Percentiles rank a stretch among this genome's conserved stretches.
These are phyloP conservation scores for Marcusenius ussheri DNA, from an alignment of 2,113 vertebrate species.

Conservation along the genomic window DNA sequence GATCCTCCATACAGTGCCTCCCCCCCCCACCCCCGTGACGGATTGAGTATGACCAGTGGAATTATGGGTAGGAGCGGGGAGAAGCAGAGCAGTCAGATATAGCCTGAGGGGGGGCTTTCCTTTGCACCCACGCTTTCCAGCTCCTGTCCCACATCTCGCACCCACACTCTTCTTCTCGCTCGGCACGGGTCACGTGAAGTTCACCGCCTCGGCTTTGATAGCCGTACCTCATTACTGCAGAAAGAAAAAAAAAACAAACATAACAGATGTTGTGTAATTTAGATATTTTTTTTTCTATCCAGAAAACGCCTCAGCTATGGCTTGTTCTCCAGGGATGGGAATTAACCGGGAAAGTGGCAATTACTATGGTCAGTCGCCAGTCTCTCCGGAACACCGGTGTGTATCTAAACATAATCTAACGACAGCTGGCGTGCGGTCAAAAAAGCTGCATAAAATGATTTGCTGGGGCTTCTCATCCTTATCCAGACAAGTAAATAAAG, in stretches of 20 bases:
- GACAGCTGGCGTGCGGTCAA: not conserved
- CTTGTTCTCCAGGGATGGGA: constrained; percentile 3
- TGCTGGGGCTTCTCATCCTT: not conserved
- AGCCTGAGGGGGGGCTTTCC: not conserved
- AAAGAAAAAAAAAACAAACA: not conserved
- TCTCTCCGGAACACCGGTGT: not conserved
- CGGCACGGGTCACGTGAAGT: not conserved
- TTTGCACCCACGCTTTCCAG: not conserved
- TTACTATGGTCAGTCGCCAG: not conserved
- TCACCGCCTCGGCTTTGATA: not conserved
- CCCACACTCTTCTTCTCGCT: not conserved
- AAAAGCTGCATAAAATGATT: not conserved
- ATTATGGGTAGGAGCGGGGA: not conserved
- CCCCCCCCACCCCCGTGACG: not conserved
- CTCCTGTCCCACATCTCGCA: not conserved
- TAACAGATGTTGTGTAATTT: constrained; percentile 20
- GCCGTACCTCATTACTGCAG: not conserved
- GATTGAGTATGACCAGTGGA: not conserved
- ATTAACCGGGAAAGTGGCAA: constrained; percentile 4
- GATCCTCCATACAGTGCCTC: not conserved
- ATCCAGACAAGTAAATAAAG: not conserved
- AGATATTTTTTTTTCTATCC: not conserved
- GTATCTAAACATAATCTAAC: not conserved
- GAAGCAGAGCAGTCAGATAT: not conserved
- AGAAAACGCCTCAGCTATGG: not conserved